Conservation (phyloP, 2,113 vertebrate species). For the Cettia cetti region DNA sequence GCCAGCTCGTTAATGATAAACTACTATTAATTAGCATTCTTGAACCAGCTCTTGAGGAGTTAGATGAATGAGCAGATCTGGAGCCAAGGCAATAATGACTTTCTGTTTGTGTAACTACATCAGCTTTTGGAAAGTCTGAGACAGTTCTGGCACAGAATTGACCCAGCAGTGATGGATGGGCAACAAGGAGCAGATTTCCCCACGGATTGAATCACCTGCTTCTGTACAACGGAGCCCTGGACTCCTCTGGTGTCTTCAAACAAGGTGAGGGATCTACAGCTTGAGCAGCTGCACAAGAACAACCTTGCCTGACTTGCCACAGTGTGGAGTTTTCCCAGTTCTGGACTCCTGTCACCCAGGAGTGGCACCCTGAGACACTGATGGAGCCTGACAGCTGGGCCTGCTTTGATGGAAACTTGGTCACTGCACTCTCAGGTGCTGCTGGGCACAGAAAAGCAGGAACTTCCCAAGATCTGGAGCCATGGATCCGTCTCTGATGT, state of each 20-base stretch:
- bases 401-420: background rate
- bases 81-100: background rate
- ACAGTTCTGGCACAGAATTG: background rate
- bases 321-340: background rate
- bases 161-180: background rate
- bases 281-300: background rate
- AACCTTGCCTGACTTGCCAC: background rate
- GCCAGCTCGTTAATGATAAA: background rate
- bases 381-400: background rate
- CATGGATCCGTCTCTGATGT: background rate
- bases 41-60: background rate
- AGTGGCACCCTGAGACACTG: background rate
- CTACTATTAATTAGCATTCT: constrained; percentile 3
- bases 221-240: background rate
- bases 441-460: background rate
- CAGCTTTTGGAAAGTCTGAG: background rate
- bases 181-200: background rate
- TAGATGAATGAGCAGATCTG: background rate
- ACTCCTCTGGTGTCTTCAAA: background rate
- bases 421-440: background rate
- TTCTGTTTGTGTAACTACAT: background rate
- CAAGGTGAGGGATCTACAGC: background rate
- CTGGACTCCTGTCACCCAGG: background rate
- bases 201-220: background rate
- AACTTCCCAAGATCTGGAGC: background rate